These are phyloP conservation scores for Thamnaconus septentrionalis DNA, from an alignment of 2,113 vertebrate species.

Conservation along the genomic window DNA sequence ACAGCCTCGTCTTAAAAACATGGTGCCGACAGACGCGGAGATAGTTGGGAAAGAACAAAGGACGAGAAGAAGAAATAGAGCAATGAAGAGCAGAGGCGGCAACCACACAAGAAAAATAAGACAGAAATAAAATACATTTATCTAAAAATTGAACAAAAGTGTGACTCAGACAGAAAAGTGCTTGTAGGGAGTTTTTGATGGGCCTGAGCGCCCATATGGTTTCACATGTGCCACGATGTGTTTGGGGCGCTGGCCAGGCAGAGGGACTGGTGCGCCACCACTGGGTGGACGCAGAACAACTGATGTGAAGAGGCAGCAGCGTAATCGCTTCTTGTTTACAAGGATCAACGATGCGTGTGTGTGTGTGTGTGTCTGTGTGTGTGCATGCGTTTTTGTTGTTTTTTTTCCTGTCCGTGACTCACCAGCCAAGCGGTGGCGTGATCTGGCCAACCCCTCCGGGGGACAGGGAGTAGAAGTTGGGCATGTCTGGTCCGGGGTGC, in stretches of 20 bases:
- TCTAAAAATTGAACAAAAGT: constrained; percentile 3
- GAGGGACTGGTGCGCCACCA: constrained; percentile 43
- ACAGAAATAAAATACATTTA: neutral
- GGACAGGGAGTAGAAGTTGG: constrained; percentile 95
- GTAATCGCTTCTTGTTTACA: constrained; percentile 28
- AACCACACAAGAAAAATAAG: neutral
- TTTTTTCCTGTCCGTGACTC: constrained; percentile 62
- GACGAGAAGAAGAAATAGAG: too few species aligned
- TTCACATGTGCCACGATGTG: constrained; percentile 61
- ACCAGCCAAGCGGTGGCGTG: constrained; percentile 97
- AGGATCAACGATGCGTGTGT: constrained; percentile 5
- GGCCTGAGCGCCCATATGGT: constrained; percentile 58
- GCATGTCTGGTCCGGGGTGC: constrained; percentile 91
- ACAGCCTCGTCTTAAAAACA: constrained; percentile 33
- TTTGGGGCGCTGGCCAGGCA: constrained; percentile 64
- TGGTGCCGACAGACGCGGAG: constrained; percentile 17
- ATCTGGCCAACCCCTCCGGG: constrained; percentile 94
- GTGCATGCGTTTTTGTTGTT: constrained; percentile 4
- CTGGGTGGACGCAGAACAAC: constrained; percentile 6
- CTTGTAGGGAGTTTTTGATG: constrained; percentile 48
- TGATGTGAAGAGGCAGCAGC: constrained; percentile 9
- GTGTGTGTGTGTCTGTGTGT: too few species aligned
- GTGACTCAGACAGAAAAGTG: constrained; percentile 24
- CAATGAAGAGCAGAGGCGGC: neutral
- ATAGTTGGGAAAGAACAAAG: neutral